Conservation (phyloP, 1,140 invertebrate genomes). For the Antheraea mylitta region DNA sequence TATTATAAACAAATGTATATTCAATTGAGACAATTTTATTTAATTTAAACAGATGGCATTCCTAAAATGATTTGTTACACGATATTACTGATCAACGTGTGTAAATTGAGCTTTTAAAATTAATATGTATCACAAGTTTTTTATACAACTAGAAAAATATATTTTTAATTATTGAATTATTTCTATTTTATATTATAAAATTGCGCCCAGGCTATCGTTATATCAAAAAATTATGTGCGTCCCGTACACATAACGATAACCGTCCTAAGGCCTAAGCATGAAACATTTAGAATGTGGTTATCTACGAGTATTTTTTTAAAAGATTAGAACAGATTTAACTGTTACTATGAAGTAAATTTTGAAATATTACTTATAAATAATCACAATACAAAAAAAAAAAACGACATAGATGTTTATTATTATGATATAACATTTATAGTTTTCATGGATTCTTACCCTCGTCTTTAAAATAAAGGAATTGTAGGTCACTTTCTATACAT, state of each 20-base stretch:
- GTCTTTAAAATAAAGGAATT: constrained; percentile 32
- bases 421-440: neutral
- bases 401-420: too few relatives aligned
- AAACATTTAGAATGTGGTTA: neutral
- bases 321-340: neutral
- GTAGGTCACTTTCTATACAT: constrained; percentile 31
- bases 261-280: neutral
- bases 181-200: constrained; percentile 19
- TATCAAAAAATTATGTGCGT: too few relatives aligned
- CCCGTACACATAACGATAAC: neutral
- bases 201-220: too few relatives aligned
- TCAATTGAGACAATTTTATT: too few relatives aligned
- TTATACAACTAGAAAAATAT: too few relatives aligned
- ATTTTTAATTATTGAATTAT: neutral
- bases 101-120: too few relatives aligned
- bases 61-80: too few relatives aligned
- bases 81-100: too few relatives aligned
- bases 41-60: too few relatives aligned
- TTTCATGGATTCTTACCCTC: neutral
- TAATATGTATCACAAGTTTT: too few relatives aligned
- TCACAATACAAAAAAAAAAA: neutral
- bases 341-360: neutral
- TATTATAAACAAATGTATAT: too few relatives aligned
- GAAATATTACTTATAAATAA: neutral
- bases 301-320: neutral